Conservation (phyloP, 2,113 vertebrate species). For the Pterocles burchelli region DNA sequence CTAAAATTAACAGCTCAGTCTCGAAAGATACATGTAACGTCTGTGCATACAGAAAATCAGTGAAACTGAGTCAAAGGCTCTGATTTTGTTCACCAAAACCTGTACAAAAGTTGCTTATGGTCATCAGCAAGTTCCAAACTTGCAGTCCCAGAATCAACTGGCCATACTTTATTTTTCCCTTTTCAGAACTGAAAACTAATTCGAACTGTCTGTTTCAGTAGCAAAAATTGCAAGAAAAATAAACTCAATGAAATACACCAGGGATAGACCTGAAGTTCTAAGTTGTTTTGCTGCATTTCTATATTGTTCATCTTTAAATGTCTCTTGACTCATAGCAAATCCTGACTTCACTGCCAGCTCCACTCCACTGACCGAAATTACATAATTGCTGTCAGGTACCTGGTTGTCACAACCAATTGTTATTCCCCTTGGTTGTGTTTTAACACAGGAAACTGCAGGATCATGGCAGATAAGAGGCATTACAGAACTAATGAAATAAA, state of each 20-base stretch:
- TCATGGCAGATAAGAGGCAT: not conserved
- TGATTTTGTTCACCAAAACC: not conserved
- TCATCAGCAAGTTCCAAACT: not conserved
- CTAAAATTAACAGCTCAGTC: not conserved
- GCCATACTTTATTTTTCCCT: not conserved
- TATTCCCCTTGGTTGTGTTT: not conserved
- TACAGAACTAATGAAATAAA: not conserved
- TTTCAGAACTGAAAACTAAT: not conserved
- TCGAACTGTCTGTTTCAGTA: not conserved
- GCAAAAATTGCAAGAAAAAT: not conserved
- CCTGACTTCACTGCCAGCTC: not conserved
- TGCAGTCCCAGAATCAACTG: not conserved
- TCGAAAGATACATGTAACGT: not conserved
- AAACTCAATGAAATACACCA: not conserved
- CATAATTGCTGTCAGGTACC: not conserved
- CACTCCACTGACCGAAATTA: not conserved
- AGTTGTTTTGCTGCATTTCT: not conserved
- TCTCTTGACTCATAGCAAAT: not conserved
- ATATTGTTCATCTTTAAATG: not conserved
- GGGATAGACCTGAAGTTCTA: not conserved
- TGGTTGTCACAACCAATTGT: not conserved
- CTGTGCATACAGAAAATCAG: not conserved
- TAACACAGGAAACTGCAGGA: not conserved
- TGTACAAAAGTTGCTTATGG: not conserved
- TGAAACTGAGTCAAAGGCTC: not conserved